phyloP scores from a whole-genome alignment of 1,140 invertebrate species.

The Pteromalus puparum region DNA sequence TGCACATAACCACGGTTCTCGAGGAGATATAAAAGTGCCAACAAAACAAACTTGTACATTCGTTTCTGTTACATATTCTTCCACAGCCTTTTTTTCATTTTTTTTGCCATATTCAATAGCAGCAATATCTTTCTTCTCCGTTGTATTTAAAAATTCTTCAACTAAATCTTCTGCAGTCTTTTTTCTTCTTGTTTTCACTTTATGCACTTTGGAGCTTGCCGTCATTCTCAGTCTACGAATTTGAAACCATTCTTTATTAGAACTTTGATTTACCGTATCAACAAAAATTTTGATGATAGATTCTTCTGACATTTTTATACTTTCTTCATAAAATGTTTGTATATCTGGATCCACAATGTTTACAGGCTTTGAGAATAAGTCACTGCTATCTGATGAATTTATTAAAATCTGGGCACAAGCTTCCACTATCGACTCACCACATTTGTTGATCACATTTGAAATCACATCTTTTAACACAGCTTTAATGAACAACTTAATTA shows the following conservation, averaged over 20 bases:
- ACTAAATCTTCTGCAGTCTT: constrained; percentile 54
- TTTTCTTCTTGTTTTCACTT: constrained; percentile 55
- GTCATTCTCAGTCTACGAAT: constrained; percentile 54
- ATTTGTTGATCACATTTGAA: constrained; percentile 14
- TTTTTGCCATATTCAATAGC: constrained; percentile 52
- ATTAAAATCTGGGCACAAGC: constrained; percentile 12
- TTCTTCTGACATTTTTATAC: constrained; percentile 47
- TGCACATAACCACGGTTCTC: too few relatives aligned
- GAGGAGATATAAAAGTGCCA: constrained; percentile 58
- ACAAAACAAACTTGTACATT: constrained; percentile 48
- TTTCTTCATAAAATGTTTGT: background rate
- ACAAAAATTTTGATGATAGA: constrained; percentile 62
- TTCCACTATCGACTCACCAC: constrained; percentile 25
- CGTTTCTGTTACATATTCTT: constrained; percentile 47
- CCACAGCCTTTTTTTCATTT: constrained; percentile 46
- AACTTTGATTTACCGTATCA: constrained; percentile 57
- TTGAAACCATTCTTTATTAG: constrained; percentile 54
- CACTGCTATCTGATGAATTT: constrained; percentile 14
- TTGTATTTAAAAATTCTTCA: constrained; percentile 51
- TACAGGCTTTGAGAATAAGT: constrained; percentile 37
- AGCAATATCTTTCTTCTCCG: constrained; percentile 36
- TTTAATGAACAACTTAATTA: background rate
- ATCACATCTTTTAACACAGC: constrained; percentile 38
- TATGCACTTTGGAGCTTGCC: constrained; percentile 57
- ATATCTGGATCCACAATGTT: background rate